These are phyloP conservation scores for Diceros bicornis DNA, from an alignment of 2,797 vertebrate species.

Conservation along the genomic window DNA sequence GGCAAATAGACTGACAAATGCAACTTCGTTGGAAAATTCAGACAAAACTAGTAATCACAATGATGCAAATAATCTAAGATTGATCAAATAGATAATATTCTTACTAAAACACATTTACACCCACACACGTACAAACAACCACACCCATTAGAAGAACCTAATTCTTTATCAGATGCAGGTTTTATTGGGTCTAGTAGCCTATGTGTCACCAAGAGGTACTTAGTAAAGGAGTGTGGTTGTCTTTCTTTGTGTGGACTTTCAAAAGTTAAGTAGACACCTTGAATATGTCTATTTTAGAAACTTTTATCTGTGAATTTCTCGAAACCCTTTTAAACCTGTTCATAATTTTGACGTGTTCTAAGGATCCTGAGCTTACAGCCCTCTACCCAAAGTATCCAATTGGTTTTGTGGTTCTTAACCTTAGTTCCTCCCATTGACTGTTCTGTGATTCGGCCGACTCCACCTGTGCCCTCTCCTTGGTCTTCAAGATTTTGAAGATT, in stretches of 20 bases:
- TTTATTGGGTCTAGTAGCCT: not conserved
- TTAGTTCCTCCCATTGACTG: not conserved
- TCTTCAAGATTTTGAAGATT: not conserved
- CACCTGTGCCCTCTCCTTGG: not conserved
- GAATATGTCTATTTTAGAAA: not conserved
- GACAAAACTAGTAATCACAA: not conserved
- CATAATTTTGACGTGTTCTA: not conserved
- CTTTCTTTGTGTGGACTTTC: not conserved
- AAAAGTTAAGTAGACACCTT: constrained; percentile 10
- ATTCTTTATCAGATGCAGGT: constrained; percentile 34
- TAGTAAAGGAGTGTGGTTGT: not conserved
- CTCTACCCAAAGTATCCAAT: not conserved
- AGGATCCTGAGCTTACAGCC: not conserved
- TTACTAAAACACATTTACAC: not conserved
- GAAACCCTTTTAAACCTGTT: not conserved
- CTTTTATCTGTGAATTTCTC: not conserved
- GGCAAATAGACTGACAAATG: not conserved
- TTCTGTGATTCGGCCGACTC: not conserved
- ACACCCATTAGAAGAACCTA: constrained; percentile 22
- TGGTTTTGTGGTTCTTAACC: not conserved
- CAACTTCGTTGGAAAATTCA: constrained; percentile 10
- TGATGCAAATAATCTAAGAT: constrained; percentile 4
- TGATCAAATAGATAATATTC: constrained; percentile 41
- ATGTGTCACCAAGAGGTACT: not conserved
- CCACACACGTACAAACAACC: not conserved